Percentiles rank a stretch among this genome's conserved stretches.
Evolutionary conservation across 2,113 vertebrate genomes (phyloP).

Genomic region (Phrynosoma blainvillii): DNA sequence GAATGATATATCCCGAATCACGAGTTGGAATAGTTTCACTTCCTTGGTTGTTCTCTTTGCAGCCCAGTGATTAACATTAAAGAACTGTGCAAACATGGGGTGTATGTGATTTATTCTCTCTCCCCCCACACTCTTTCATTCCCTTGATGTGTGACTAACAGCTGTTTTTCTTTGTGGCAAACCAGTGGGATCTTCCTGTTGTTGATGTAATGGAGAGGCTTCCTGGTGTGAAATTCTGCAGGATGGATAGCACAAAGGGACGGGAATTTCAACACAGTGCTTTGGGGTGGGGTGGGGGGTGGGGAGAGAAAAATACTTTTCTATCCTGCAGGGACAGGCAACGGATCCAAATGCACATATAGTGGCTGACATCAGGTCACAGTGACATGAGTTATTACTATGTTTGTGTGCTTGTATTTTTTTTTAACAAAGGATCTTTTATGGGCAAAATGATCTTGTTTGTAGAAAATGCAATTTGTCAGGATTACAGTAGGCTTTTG

Average conservation of each 20-base stretch:
- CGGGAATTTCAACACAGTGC: conserved; percentile 43
- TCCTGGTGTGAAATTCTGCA: conserved; percentile 77
- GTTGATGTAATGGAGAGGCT: conserved; percentile 83
- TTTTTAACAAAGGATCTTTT: background rate
- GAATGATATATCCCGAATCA: conserved; percentile 39
- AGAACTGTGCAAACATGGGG: conserved; percentile 5
- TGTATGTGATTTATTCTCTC: conserved; percentile 21
- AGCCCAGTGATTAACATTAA: conserved; percentile 46
- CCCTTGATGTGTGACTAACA: conserved; percentile 89
- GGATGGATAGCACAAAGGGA: conserved; percentile 71
- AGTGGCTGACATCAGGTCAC: background rate
- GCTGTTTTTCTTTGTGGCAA: conserved; percentile 84
- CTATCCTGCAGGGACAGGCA: background rate
- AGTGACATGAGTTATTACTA: accelerated
- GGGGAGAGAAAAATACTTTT: background rate
- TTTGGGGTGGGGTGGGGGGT: background rate
- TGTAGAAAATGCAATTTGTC: accelerated
- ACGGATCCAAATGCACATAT: background rate
- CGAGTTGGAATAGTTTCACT: conserved; percentile 34
- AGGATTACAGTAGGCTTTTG: background rate
- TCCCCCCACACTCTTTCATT: conserved; percentile 56
- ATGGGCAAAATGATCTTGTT: accelerated
- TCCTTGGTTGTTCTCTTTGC: conserved; percentile 29
- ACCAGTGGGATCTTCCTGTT: conserved; percentile 90
- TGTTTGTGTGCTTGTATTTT: background rate